Evolutionary conservation across 1,140 invertebrate genomes (phyloP).

Genomic region (Panagrolaimus sp.): DNA sequence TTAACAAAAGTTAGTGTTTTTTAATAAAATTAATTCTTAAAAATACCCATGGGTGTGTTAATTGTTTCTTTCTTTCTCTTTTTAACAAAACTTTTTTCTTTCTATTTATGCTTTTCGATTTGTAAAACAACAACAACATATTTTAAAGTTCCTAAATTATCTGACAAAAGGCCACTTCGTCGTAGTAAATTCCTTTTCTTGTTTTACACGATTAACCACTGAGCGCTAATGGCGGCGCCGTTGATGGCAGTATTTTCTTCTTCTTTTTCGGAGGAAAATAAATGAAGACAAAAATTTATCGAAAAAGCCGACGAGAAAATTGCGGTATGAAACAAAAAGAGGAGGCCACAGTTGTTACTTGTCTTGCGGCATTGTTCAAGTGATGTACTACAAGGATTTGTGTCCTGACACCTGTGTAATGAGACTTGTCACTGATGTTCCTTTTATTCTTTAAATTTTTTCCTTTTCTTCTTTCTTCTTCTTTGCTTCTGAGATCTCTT

Average conservation of each 20-base stretch:
- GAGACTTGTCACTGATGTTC: neutral
- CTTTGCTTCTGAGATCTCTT: neutral
- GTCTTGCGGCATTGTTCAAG: slow-evolving; percentile 14
- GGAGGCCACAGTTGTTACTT: slow-evolving; percentile 13
- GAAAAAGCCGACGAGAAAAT: slow-evolving; percentile 12
- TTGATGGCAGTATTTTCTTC: neutral
- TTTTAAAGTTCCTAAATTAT: slow-evolving; percentile 12
- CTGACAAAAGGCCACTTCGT: slow-evolving; percentile 10
- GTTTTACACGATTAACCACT: too few species aligned
- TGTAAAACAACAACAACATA: too few species aligned
- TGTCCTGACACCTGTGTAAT: slow-evolving; percentile 18
- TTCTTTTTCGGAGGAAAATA: neutral
- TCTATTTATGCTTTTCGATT: too few species aligned
- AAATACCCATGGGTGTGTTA: too few species aligned
- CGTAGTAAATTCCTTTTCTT: neutral
- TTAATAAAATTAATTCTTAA: too few species aligned
- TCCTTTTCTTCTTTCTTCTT: neutral
- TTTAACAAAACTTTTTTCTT: too few species aligned
- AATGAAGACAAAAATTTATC: slow-evolving; percentile 12
- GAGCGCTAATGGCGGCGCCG: slow-evolving; percentile 1
- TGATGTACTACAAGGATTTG: slow-evolving; percentile 19
- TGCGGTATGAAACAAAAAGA: slow-evolving; percentile 1
- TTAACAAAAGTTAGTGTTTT: too few species aligned
- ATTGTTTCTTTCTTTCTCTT: too few species aligned
- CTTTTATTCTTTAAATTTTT: slow-evolving; percentile 8